phyloP scores from a whole-genome alignment of 2,888 invertebrate genomes.

The Trichopria drosophilae region DNA sequence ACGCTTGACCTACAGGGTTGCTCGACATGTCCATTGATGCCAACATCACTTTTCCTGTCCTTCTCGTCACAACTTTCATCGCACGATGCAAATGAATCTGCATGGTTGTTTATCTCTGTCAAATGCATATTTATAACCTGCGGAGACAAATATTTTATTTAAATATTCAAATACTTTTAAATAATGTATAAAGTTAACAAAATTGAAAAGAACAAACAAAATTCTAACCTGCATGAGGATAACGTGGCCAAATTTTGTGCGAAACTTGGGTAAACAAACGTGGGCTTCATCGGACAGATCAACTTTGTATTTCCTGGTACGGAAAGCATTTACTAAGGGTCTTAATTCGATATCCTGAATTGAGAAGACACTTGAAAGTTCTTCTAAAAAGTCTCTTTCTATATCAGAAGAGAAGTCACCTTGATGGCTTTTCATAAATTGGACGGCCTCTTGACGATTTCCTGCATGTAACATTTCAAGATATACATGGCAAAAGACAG shows the following conservation, averaged over 20 bases:
- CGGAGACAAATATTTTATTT: too few species aligned
- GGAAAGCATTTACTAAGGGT: slow-evolving; percentile 68
- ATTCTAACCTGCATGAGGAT: slow-evolving; percentile 69
- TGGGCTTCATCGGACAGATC: slow-evolving; percentile 70
- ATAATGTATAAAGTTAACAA: neutral
- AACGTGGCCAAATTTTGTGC: slow-evolving; percentile 71
- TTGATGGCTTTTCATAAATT: slow-evolving; percentile 64
- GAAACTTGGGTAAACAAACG: slow-evolving; percentile 66
- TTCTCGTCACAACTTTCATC: slow-evolving; percentile 44
- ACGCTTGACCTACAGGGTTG: slow-evolving; percentile 53
- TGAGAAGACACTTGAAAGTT: slow-evolving; percentile 62
- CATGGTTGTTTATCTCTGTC: slow-evolving; percentile 51
- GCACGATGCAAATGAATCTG: slow-evolving; percentile 42
- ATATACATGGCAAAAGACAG: slow-evolving; percentile 84
- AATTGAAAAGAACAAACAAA: slow-evolving; percentile 1
- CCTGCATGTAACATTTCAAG: slow-evolving; percentile 78
- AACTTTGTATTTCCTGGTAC: slow-evolving; percentile 74
- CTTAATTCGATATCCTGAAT: slow-evolving; percentile 66
- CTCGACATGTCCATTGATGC: slow-evolving; percentile 55
- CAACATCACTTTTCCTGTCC: slow-evolving; percentile 42
- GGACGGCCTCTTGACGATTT: slow-evolving; percentile 69
- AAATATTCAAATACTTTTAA: neutral
- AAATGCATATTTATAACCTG: slow-evolving; percentile 56
- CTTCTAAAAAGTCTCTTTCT: slow-evolving; percentile 59
- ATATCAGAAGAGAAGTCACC: slow-evolving; percentile 58